Percentiles rank a stretch among this genome's conserved stretches.
Evolutionary conservation across 2,888 invertebrate genomes (phyloP).

Genomic region (Camponotus fellah): DNA sequence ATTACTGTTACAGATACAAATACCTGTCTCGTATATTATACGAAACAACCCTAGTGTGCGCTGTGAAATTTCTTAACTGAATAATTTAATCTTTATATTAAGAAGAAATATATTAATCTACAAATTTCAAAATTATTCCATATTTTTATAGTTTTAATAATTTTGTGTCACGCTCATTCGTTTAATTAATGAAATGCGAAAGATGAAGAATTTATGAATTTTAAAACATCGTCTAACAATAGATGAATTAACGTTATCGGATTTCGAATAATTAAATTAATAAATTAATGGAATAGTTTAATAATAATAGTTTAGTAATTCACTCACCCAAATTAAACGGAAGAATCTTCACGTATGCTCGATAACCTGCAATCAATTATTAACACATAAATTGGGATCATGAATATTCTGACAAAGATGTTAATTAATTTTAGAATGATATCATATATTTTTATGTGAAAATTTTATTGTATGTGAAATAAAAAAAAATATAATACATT

Average conservation of each 20-base stretch:
- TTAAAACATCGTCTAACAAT: background rate
- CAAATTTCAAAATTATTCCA: constrained; percentile 22
- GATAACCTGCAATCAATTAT: constrained; percentile 42
- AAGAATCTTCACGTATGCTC: constrained; percentile 26
- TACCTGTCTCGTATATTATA: constrained; percentile 54
- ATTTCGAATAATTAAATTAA: constrained; percentile 21
- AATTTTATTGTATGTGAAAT: background rate
- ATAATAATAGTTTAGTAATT: constrained; percentile 23
- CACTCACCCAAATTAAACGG: constrained; percentile 38
- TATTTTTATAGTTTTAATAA: background rate
- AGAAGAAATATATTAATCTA: constrained; percentile 26
- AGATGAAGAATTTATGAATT: constrained; percentile 5
- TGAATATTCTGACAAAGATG: background rate
- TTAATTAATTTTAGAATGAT: background rate
- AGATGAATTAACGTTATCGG: constrained; percentile 32
- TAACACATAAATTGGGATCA: constrained; percentile 19
- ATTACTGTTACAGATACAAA: constrained; percentile 71
- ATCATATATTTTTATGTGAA: background rate
- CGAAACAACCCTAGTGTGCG: constrained; percentile 39
- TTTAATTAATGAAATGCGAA: background rate
- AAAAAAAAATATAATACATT: background rate
- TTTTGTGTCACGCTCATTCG: background rate
- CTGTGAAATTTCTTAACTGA: constrained; percentile 42
- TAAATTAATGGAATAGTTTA: constrained; percentile 21
- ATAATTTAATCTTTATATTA: constrained; percentile 40